Evolutionary conservation across 2,797 vertebrate species (phyloP).

Genomic region (Pseudocheirus occidentalis): DNA sequence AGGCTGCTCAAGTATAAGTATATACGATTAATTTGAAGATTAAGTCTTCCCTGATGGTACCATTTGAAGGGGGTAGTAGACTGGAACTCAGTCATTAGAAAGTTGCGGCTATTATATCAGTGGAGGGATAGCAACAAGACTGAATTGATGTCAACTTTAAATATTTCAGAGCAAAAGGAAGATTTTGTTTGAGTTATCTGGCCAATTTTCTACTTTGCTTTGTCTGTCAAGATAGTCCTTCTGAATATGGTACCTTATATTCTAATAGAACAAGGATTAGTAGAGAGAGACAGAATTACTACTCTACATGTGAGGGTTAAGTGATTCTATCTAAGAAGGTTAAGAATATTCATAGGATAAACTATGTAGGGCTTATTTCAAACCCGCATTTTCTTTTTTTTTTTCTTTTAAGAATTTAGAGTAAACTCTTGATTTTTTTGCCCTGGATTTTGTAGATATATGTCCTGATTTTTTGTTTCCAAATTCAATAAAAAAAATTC

Average conservation of each 20-base stretch:
- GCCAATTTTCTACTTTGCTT: conserved; percentile 25
- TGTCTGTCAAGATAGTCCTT: conserved; percentile 12
- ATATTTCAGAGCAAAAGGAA: not conserved
- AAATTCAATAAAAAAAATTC: not conserved
- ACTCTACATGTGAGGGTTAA: not conserved
- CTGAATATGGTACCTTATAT: not conserved
- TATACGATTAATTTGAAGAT: too few relatives aligned
- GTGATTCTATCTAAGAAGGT: not conserved
- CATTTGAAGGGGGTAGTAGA: not conserved
- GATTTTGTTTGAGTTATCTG: not conserved
- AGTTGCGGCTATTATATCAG: not conserved
- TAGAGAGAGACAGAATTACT: not conserved
- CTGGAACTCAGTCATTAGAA: not conserved
- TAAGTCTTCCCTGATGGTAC: too few relatives aligned
- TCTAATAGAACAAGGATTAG: not conserved
- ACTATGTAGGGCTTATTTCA: not conserved
- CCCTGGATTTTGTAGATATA: not conserved
- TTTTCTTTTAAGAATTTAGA: not conserved
- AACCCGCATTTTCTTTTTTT: not conserved
- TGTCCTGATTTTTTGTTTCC: not conserved
- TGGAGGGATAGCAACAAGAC: not conserved
- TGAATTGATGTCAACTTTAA: not conserved
- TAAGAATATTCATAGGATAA: not conserved
- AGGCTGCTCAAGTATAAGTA: too few relatives aligned
- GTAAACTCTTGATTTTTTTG: not conserved